Percentiles rank a stretch among this genome's conserved stretches.
Conservation (phyloP, 2,113 vertebrate species). For the Seriola dumerili region DNA sequence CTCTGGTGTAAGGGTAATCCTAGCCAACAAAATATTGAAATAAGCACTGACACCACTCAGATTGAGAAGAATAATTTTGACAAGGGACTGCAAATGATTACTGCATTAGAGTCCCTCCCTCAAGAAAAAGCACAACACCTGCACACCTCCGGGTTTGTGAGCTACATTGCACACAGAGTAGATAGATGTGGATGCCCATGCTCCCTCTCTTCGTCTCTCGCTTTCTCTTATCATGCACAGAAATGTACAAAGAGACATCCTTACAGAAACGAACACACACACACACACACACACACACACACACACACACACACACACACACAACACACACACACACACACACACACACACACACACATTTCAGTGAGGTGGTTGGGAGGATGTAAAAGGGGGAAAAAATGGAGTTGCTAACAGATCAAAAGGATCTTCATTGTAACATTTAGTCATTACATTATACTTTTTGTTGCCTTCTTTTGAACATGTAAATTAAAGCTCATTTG, state of each 20-base stretch:
- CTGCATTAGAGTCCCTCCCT: slow-evolving; percentile 71
- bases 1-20: slow-evolving; percentile 40
- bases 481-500: slow-evolving; percentile 52
- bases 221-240: slow-evolving; percentile 30
- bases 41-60: slow-evolving; percentile 68
- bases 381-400: neutral
- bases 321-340: neutral
- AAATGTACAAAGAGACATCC: slow-evolving; percentile 21
- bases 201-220: neutral
- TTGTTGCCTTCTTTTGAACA: slow-evolving; percentile 27
- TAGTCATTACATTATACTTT: slow-evolving; percentile 43
- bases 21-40: slow-evolving; percentile 73
- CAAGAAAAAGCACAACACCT: slow-evolving; percentile 79
- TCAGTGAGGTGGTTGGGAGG: slow-evolving; percentile 71
- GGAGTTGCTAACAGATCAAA: slow-evolving; percentile 42
- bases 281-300: neutral
- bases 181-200: slow-evolving; percentile 43
- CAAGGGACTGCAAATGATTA: slow-evolving; percentile 77
- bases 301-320: neutral
- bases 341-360: neutral
- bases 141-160: slow-evolving; percentile 63
- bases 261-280: slow-evolving; percentile 14
- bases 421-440: slow-evolving; percentile 35
- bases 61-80: slow-evolving; percentile 77
- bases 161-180: slow-evolving; percentile 50